Percentiles rank a stretch among this genome's conserved stretches.
Evolutionary conservation across 30 jellyfish, hydroid and myxozoan genomes (phyloP).

Genomic region (Euphysa ruthae): DNA sequence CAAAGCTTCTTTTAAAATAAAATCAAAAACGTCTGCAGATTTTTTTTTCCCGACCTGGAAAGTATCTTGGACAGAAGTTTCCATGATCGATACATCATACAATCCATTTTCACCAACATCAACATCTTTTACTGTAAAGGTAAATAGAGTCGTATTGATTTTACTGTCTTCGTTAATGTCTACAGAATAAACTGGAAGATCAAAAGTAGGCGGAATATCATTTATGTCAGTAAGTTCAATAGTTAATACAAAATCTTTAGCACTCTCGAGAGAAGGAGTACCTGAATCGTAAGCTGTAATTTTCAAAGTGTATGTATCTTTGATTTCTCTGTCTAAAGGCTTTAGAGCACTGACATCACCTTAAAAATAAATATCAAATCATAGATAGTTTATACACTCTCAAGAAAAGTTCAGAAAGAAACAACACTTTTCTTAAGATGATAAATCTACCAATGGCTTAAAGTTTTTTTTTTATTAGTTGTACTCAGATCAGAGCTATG

Average conservation of each 20-base stretch:
- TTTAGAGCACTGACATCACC: slow-evolving; percentile 4
- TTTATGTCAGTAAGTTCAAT: not conserved
- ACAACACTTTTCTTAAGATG: too few relatives aligned
- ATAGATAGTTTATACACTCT: too few relatives aligned
- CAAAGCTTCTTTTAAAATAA: too few relatives aligned
- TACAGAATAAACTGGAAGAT: not conserved
- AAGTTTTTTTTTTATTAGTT: too few relatives aligned
- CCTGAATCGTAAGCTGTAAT: slow-evolving; percentile 21
- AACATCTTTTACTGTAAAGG: not conserved
- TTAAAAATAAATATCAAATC: not conserved
- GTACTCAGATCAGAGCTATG: too few relatives aligned
- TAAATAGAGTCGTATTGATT: not conserved
- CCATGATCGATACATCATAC: not conserved
- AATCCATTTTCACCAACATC: slow-evolving; percentile 1
- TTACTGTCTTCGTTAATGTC: not conserved
- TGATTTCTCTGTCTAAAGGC: slow-evolving; percentile 14
- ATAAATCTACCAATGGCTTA: too few relatives aligned
- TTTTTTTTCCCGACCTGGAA: too few relatives aligned
- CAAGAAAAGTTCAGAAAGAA: too few relatives aligned
- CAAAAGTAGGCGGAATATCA: slow-evolving; percentile 7
- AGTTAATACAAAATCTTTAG: not conserved
- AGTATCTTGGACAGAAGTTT: too few relatives aligned
- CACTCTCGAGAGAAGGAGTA: slow-evolving; percentile 1
- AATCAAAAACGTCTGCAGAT: too few relatives aligned
- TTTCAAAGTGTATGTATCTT: not conserved